Evolutionary conservation across 2,797 vertebrate genomes (phyloP), one percentile per base, ranked within the genome.

Genomic region (Echeneis naucrates): DNA sequence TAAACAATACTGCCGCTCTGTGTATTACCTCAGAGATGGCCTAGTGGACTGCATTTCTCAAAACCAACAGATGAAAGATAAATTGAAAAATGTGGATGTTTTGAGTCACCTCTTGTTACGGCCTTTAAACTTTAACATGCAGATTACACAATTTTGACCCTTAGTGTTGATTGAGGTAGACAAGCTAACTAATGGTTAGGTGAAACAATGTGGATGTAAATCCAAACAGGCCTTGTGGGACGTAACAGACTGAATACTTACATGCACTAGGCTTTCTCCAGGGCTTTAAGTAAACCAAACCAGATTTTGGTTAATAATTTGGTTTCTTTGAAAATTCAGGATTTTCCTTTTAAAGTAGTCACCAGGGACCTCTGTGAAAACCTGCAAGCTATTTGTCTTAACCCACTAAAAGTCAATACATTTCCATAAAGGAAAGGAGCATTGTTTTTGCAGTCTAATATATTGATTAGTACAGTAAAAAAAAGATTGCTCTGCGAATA

Each of bases 1-100:
- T 88, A 92, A 94, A 94, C 93, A 94, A 95, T 92, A 58, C 86
- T 23, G 72, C 53, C 38, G 81, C 86, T 88, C 81, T 37, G 81
- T 68, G 87, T 73, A 78, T 92, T 87, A 88, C 79, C 85, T 76
- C 83, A 26, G 85, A 86, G 80, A 80, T 52, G 81, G 70, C 13
- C 30, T 64, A 75, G 80, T 76, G 79, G 87, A 88, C 17, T 56
- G 72, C 89, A 90, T 93, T 94, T 92, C 92, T 92, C 91, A 92
- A 81, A 88, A 26, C 48, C 38, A 77, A 78, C 84, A 82, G 85
- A 90, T 90, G 75, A 85, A 73, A 83, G 86, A 87, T 83, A 83
- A 87, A 89, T 67, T 81, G 81, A 83, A 84, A 81, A 86, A 83
- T 67, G 72, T 32, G 2, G 42, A 69, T 42, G 57, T 54, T 83